Conservation (phyloP, 2,888 invertebrate genomes). For the Pantelozetes paolii region DNA sequence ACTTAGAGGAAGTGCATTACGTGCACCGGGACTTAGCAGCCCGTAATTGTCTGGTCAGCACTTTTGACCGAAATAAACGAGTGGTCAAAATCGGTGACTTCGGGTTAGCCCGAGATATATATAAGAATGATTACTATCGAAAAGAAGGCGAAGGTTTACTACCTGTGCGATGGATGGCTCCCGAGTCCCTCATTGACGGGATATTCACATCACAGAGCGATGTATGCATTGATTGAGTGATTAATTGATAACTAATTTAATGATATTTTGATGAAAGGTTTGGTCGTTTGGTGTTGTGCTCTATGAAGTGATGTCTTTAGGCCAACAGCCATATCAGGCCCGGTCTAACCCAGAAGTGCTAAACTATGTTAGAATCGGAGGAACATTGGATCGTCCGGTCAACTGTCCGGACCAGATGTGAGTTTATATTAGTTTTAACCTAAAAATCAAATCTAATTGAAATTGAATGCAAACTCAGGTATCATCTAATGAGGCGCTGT, state of each 20-base stretch:
- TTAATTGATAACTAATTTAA: not conserved
- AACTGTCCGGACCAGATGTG: conserved; percentile 71
- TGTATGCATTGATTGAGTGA: conserved; percentile 61
- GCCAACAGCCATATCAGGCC: conserved; percentile 94
- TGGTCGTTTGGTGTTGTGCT: conserved; percentile 65
- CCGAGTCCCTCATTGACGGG: conserved; percentile 90
- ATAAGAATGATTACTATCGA: conserved; percentile 94
- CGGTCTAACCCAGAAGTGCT: conserved; percentile 86
- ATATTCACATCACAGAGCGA: conserved; percentile 95
- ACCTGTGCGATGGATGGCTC: conserved; percentile 97
- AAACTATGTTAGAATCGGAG: conserved; percentile 80
- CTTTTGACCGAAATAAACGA: conserved; percentile 55
- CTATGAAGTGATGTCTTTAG: conserved; percentile 95
- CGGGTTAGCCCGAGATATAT: conserved; percentile 91
- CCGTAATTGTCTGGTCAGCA: conserved; percentile 81
- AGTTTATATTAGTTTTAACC: conserved; percentile 46
- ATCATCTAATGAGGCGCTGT: conserved; percentile 77
- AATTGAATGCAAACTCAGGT: conserved; percentile 57
- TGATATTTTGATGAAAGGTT: conserved; percentile 36
- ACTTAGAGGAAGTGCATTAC: conserved; percentile 93
- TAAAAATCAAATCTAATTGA: not conserved
- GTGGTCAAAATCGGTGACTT: conserved; percentile 97
- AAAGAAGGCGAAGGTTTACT: conserved; percentile 84
- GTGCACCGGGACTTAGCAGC: conserved; percentile 92
- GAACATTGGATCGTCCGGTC: conserved; percentile 64